Percentiles rank a stretch among this genome's conserved stretches.
Conservation (phyloP, 1,140 invertebrate genomes). For the Nephotettix cincticeps region DNA sequence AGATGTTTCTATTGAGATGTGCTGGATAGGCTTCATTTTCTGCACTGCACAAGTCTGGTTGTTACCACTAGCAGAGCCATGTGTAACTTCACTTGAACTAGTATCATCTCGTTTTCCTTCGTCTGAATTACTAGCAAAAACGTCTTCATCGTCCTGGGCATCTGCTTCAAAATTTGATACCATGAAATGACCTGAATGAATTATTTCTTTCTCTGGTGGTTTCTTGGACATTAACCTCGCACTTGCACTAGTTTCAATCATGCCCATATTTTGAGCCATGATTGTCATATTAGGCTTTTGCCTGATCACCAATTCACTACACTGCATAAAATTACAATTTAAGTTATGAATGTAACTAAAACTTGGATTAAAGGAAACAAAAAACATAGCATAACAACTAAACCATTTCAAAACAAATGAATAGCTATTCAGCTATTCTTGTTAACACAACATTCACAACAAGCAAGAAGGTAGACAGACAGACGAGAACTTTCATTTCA, state of each 20-base stretch:
- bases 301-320: background rate
- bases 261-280: constrained; percentile 35
- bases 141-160: constrained; percentile 84
- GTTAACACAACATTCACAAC: no score
- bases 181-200: constrained; percentile 98
- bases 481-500: no score
- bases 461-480: no score
- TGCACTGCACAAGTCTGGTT: background rate
- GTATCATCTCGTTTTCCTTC: background rate
- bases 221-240: constrained; percentile 24
- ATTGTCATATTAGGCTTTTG: constrained; percentile 34
- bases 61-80: constrained; percentile 36
- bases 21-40: constrained; percentile 48
- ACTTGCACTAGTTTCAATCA: constrained; percentile 29
- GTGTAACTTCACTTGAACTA: background rate
- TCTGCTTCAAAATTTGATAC: constrained; percentile 94
- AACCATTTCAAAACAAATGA: no score
- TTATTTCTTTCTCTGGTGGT: constrained; percentile 62
- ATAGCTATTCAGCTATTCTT: no score
- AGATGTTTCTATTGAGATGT: constrained; percentile 87
- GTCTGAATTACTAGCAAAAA: constrained; percentile 53
- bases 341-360: no score
- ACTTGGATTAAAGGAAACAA: no score
- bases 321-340: background rate
- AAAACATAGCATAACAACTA: no score